Base-by-base conservation (phyloP, 2,888 invertebrate genomes). In the Germaria angustata region DNA sequence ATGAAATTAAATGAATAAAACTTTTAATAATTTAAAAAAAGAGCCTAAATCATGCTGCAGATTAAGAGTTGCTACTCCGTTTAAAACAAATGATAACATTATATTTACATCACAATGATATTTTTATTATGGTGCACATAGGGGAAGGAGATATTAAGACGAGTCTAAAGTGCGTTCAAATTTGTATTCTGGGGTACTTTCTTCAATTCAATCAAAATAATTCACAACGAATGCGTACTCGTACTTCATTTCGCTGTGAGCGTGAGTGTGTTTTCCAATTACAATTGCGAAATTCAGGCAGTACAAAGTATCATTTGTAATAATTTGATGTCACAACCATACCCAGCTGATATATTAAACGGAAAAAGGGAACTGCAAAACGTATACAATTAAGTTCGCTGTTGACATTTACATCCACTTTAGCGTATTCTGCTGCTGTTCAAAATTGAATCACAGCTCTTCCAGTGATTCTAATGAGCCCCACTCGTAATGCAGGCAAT, bases 351-450 rank as follows among this genome's bases (percentile, higher is more conserved):
- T 63, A 32, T 41, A 61, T 66, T 59, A 66, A 68, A 51, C n/a
- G 24, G 5, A 3, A n/a, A 41, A 34, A 46, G 6, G 13, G n/a
- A 66, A 17, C 28, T 39, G 15, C 32, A 57, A 8, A 65, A 49
- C 51, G 39, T 39, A 69, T 20, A 61, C 24, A 63, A 39, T 51
- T 78, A 46, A 63, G 65, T 57, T 55, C 5, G 34, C 28, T 34
- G 61, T 53, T 78, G 78, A 73, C 71, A 79, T 82, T 71, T 81
- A 39, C 72, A 81, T 39, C 65, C 69, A 75, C 44, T 78, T 69
- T 69, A 44, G 28, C 22, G 11, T 76, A 63, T 81, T 66, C 22
- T 61, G 61, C 15, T 66, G 8, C 34, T n/a, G 5, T 11, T 22
- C 22, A 51, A 66, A 75, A 75, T 71, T 78, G 71, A 82, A 79